Evolutionary conservation across 92 coral and sea anemone species (phyloP), one percentile per base, ranked within the genome.

Genomic region (Pocillopora meandrina): DNA sequence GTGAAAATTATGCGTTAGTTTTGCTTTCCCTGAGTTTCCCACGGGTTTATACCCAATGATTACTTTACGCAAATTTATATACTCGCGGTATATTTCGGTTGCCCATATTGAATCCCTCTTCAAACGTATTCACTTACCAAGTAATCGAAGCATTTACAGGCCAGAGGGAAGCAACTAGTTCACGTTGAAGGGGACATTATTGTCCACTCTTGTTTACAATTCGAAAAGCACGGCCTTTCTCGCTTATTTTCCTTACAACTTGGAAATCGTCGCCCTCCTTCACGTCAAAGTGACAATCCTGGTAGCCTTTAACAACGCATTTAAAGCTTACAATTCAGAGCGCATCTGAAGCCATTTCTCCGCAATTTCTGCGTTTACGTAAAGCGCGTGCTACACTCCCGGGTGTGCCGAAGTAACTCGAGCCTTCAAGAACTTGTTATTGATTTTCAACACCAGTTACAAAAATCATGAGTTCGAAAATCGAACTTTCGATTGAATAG

Each of bases 291-390:
- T 6, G 56, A 49, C 56, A 70, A 21, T 70, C 15, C 36, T 70
- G 15, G 74, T 70, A 70, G 56, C 74, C 74, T 70, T 70, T 1
- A 10, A 70, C 74, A 23, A 42, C 18, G 16, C 74, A 70, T 42
- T 69, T 78, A 23, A n/a, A 78, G 71, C 82, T 20, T 61, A 60
- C 82, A 61, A 78, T 66, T 71, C 81, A 34, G 9, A 61, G 56
- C 70, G 71, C 82, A 78, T 78, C 65, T 78, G 82, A 78, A 78
- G 68, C 82, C 71, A 78, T 78, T 78, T 78, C 82, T 60, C 34
- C 82, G 71, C 20, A 78, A 78, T 23, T 78, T 78, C 57, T 78
- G 23, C 10, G 42, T 77, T 58, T 19, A 58, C 70, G 82, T 19
- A 77, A 56, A 77, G 21, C 71, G 61, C 34, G 61, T 78, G 82